Evolutionary conservation across 2,113 vertebrate species (phyloP).

Genomic region (Peucedramus taeniatus): DNA sequence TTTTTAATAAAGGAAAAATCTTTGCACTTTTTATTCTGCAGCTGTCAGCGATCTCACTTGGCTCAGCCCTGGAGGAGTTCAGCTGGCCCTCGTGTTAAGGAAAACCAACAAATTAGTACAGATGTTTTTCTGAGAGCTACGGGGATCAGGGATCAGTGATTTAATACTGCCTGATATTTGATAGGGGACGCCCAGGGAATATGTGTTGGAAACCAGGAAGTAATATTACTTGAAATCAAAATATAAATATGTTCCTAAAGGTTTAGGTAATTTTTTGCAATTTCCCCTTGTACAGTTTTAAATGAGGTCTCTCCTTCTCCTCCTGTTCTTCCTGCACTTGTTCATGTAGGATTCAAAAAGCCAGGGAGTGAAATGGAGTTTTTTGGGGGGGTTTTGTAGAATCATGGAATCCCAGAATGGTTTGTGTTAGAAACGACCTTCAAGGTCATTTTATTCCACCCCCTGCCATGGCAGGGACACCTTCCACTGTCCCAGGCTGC

Average conservation of each 20-base stretch:
- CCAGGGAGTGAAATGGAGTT: background rate
- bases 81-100: conserved; percentile 59
- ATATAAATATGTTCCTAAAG: conserved; percentile 69
- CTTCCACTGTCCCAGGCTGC: fast-evolving
- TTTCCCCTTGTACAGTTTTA: conserved; percentile 61
- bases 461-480: background rate
- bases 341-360: background rate
- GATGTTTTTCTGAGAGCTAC: conserved; percentile 67
- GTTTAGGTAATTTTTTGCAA: conserved; percentile 65
- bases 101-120: conserved; percentile 68
- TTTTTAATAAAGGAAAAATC: conserved; percentile 55
- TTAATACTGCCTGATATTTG: conserved; percentile 69
- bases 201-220: conserved; percentile 66
- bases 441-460: fast-evolving
- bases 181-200: conserved; percentile 59
- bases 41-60: conserved; percentile 67
- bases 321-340: conserved; percentile 28
- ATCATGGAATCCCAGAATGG: background rate
- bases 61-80: conserved; percentile 48
- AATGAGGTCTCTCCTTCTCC: conserved; percentile 6
- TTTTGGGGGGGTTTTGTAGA: fast-evolving
- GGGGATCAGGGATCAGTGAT: conserved; percentile 57
- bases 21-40: conserved; percentile 20
- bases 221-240: conserved; percentile 70
- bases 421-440: background rate